A percentile compares a stretch with the other conserved stretches of the same genome.
Evolutionary conservation across 2,888 invertebrate species (phyloP).

Genomic region (Drosophila kanekoi): DNA sequence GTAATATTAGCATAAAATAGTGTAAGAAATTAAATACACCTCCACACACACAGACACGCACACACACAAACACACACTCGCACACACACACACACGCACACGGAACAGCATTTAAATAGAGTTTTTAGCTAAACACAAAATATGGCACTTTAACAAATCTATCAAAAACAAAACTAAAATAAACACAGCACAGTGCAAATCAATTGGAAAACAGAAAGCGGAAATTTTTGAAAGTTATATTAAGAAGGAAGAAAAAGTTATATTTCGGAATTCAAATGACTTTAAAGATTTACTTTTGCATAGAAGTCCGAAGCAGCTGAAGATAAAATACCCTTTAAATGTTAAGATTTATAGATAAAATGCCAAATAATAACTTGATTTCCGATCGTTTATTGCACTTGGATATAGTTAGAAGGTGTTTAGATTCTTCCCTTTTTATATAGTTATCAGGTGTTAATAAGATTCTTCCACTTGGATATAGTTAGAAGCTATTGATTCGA

Average conservation of each 20-base stretch:
- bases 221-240: not conserved
- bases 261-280: no score
- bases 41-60: not conserved
- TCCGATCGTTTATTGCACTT: no score
- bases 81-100: constrained; percentile 24
- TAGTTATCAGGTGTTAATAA: no score
- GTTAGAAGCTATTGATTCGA: no score
- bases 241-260: no score
- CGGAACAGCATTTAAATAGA: constrained; percentile 22
- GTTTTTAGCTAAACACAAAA: constrained; percentile 7
- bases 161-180: not conserved
- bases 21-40: constrained; percentile 44
- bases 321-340: no score
- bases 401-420: no score
- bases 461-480: no score
- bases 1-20: constrained; percentile 17
- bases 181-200: constrained; percentile 48
- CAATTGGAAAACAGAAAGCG: constrained; percentile 31
- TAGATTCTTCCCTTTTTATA: no score
- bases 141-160: constrained; percentile 30
- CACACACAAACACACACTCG: constrained; percentile 1
- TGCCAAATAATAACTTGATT: no score
- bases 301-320: not conserved
- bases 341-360: no score
- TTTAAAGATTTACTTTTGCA: not conserved